Conservation (phyloP, 1,140 invertebrate genomes). For the Neotoxoptera formosana region DNA sequence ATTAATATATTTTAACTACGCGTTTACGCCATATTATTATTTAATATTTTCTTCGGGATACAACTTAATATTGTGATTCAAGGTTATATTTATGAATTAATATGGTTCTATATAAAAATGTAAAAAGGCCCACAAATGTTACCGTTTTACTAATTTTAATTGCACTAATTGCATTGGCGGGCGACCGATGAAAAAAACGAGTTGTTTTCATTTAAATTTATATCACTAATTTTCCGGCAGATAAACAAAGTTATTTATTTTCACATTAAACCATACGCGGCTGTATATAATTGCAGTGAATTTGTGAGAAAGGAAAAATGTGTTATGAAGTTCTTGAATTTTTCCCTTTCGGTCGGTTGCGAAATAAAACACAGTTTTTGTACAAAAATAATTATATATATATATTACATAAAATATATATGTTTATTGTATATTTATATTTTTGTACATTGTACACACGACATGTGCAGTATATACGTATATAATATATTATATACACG, state of each 20-base stretch:
- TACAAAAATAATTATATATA: not conserved
- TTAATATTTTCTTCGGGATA: not conserved
- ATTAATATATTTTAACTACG: not conserved
- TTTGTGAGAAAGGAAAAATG: not conserved
- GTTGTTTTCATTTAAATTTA: not conserved
- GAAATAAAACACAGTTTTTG: not conserved
- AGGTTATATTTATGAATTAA: not conserved
- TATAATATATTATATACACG: not conserved
- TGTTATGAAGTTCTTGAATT: not conserved
- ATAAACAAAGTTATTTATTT: not conserved
- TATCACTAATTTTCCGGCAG: not conserved
- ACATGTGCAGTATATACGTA: not conserved
- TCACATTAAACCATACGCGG: not conserved
- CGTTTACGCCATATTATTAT: not conserved
- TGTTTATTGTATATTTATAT: not conserved
- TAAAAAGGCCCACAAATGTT: not conserved
- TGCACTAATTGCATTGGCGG: not conserved
- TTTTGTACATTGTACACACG: not conserved
- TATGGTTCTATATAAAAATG: not conserved
- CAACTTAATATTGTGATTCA: no score
- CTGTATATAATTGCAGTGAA: not conserved
- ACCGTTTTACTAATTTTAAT: not conserved
- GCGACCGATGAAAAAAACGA: not conserved
- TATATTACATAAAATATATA: not conserved
- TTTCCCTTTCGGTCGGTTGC: not conserved